Evolutionary conservation across 2,888 invertebrate species (phyloP), one percentile per base, ranked within the genome.

Genomic region (Chaetogeoica ovagalla): DNA sequence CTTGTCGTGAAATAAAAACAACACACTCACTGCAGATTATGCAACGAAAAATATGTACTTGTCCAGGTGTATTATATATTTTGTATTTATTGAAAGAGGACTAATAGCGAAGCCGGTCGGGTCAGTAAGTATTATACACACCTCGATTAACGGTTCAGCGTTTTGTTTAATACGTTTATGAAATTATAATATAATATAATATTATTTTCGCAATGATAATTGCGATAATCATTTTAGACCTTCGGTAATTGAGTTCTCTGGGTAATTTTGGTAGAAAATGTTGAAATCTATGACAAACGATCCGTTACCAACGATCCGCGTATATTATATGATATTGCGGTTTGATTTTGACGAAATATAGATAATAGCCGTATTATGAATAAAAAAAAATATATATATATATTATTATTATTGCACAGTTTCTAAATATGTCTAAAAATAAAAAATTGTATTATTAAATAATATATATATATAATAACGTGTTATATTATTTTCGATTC

Each of bases 251-350:
- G 57, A 66, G 43, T 75, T 75, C 59, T 75, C 66, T 66, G 57
- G 57, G 75, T 66, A 75, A 75, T 75, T n/a, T 75, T 66, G 75
- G 30, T 59, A 75, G 57, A 75, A 57, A 57, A 75, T 75, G 57
- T 55, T 43, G 75, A 75, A 75, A 75, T 75, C 66, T 66, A 66
- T 75, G 75, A 43, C 65, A 66, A 75, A 75, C 75, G 75, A 75
- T 75, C 66, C 66, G 75, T 75, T 66, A 75, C 75, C 66, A 66
- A 71, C 15, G 39, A 75, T 57, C 55, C 7, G 15, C 21, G n/a
- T 8, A 0, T 65, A 57, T 13, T 19, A 7, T 57, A 30, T n/a
- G n/a, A n/a, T 30, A 71, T 60, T n/a, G 7, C n/a, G 8, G 39
- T 66, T 66, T 57, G 15, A 43, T 59, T 57, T 75, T 75, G 57